A percentile compares a stretch with the other conserved stretches of the same genome.
phyloP scores from a whole-genome alignment of 2,797 vertebrate genomes.

The Meriones psammophilus region DNA sequence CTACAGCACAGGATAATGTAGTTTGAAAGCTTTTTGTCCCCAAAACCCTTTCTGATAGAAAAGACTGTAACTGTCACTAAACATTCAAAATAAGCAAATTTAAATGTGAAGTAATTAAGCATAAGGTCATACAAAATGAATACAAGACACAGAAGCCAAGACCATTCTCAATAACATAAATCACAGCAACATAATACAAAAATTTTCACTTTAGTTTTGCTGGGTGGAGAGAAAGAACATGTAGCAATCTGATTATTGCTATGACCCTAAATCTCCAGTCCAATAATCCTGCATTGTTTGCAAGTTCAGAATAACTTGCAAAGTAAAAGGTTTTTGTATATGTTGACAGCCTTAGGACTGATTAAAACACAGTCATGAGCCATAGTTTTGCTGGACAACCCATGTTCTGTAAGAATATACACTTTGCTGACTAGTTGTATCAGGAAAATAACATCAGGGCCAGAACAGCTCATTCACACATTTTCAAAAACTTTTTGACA shows the following conservation, averaged over 20 bases:
- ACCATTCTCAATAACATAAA: slow-evolving; percentile 15
- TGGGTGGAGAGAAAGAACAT: background rate
- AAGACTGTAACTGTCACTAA: slow-evolving; percentile 12
- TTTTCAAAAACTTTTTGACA: background rate
- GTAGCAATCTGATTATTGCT: background rate
- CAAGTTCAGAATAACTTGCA: slow-evolving; percentile 21
- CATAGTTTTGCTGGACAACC: background rate
- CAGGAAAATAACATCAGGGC: background rate
- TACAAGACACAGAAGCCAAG: background rate
- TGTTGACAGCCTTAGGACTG: background rate
- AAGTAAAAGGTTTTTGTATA: background rate
- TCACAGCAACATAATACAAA: background rate
- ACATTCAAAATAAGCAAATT: slow-evolving; percentile 64
- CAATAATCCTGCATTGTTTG: background rate
- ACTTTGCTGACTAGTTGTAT: background rate
- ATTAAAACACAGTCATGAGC: background rate
- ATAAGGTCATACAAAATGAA: slow-evolving; percentile 67
- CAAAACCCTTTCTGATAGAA: background rate
- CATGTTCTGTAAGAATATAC: background rate
- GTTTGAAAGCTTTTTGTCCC: slow-evolving; percentile 47
- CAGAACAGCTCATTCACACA: background rate
- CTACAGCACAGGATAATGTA: background rate
- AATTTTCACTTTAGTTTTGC: background rate
- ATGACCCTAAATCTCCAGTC: background rate
- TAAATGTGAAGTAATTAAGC: slow-evolving; percentile 63